A percentile compares a stretch with the other conserved stretches of the same genome.
Conservation (phyloP, 1,140 invertebrate species). For the Drosophila melanogaster region DNA sequence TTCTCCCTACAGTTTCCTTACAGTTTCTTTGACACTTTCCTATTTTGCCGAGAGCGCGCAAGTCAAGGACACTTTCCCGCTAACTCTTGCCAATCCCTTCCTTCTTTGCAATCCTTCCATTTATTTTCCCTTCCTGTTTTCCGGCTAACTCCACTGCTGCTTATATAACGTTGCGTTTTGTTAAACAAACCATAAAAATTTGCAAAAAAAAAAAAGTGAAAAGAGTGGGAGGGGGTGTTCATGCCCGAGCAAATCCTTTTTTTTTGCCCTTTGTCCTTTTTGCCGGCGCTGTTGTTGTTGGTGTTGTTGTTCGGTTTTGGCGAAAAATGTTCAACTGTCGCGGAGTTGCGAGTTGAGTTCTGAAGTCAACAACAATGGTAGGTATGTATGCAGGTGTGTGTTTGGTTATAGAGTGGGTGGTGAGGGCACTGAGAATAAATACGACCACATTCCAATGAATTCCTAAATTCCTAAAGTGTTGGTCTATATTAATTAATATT, state of each 20-base stretch:
- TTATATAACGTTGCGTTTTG: slow-evolving; percentile 76
- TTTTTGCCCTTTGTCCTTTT: slow-evolving; percentile 35
- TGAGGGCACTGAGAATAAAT: neutral
- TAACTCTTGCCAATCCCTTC: slow-evolving; percentile 46
- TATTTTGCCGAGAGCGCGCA: neutral
- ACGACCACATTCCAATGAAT: too few relatives aligned
- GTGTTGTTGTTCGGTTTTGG: slow-evolving; percentile 22
- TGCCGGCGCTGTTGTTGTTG: slow-evolving; percentile 1
- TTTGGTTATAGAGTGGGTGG: slow-evolving; percentile 6
- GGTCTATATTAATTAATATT: too few relatives aligned
- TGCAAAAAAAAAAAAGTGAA: slow-evolving; percentile 49
- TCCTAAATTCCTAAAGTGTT: neutral
- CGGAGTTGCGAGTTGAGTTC: slow-evolving; percentile 45
- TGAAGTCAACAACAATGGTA: slow-evolving; percentile 53
- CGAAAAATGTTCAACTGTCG: slow-evolving; percentile 43
- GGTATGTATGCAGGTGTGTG: slow-evolving; percentile 41
- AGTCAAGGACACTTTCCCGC: slow-evolving; percentile 49
- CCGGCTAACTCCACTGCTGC: slow-evolving; percentile 47
- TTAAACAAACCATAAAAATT: slow-evolving; percentile 82
- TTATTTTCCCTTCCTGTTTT: slow-evolving; percentile 28
- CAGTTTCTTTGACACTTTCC: slow-evolving; percentile 2
- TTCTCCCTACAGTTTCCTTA: neutral
- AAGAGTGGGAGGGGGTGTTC: slow-evolving; percentile 42
- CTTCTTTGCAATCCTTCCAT: slow-evolving; percentile 24
- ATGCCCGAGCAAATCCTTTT: slow-evolving; percentile 75